Evolutionary conservation across 1,140 invertebrate species (phyloP).

Genomic region (Elymnias hypermnestra): DNA sequence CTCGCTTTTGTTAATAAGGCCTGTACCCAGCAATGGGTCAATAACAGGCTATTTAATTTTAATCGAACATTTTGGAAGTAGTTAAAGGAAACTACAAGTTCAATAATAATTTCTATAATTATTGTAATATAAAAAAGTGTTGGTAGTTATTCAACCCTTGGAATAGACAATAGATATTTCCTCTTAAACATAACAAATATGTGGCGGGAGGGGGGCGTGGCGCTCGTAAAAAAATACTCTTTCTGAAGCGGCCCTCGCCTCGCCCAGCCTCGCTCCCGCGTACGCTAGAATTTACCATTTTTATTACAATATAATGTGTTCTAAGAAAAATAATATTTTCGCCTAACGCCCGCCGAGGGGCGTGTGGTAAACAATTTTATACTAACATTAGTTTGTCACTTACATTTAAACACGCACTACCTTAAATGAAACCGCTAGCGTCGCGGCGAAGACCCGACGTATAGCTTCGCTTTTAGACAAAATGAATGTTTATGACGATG

Average conservation of each 20-base stretch:
- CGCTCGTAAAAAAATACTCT: constrained; percentile 67
- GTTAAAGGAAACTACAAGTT: constrained; percentile 45
- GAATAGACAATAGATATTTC: constrained; percentile 75
- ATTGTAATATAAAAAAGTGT: constrained; percentile 76
- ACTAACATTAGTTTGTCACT: constrained; percentile 68
- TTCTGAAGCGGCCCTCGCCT: constrained; percentile 41
- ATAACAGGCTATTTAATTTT: too few relatives aligned
- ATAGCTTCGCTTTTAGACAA: neutral
- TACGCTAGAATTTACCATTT: constrained; percentile 61
- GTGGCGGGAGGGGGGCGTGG: constrained; percentile 28
- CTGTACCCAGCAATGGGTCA: too few relatives aligned
- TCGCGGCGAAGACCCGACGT: constrained; percentile 16
- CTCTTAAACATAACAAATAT: constrained; percentile 75
- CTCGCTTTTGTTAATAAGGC: too few relatives aligned
- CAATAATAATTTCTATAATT: constrained; percentile 76
- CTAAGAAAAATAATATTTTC: constrained; percentile 76
- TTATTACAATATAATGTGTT: constrained; percentile 73
- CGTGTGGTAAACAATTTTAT: constrained; percentile 71
- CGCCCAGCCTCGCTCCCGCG: constrained; percentile 24
- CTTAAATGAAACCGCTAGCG: constrained; percentile 20
- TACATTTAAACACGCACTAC: constrained; percentile 34
- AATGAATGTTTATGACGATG: neutral
- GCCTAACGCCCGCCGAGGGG: constrained; percentile 58
- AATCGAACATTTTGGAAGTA: too few relatives aligned
- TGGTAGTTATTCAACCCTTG: constrained; percentile 73